Evolutionary conservation across 2,888 invertebrate genomes (phyloP).

Genomic region (Microplitis manilae): DNA sequence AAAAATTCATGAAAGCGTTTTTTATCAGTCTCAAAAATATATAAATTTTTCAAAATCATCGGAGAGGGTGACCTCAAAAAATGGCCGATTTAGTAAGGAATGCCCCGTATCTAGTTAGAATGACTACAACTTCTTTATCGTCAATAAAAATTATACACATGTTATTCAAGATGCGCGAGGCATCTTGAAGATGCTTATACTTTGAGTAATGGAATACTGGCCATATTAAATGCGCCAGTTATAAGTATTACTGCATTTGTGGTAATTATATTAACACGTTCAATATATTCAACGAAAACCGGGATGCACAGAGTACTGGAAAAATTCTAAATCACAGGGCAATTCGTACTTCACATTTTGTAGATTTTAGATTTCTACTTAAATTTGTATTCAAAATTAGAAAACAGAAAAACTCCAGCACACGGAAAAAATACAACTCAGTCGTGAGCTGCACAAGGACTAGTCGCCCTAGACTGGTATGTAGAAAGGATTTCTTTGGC

Average conservation of each 20-base stretch:
- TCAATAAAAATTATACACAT: not conserved
- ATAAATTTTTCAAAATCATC: too few relatives aligned
- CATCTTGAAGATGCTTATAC: constrained; percentile 10
- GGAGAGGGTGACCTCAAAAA: too few relatives aligned
- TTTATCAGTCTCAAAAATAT: too few relatives aligned
- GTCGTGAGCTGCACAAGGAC: too few relatives aligned
- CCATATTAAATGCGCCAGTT: not conserved
- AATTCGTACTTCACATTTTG: not conserved
- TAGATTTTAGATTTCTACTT: not conserved
- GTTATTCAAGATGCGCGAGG: constrained; percentile 12
- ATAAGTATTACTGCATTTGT: constrained; percentile 20
- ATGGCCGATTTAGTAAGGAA: too few relatives aligned
- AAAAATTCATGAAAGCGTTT: too few relatives aligned
- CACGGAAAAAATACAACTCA: too few relatives aligned
- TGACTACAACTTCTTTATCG: not conserved
- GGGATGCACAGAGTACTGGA: too few relatives aligned
- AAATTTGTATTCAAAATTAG: not conserved
- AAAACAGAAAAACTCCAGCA: too few relatives aligned
- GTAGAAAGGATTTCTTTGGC: too few relatives aligned
- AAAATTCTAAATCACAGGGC: not conserved
- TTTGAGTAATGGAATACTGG: constrained; percentile 2
- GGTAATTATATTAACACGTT: not conserved
- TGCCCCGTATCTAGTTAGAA: not conserved
- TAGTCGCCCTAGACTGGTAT: too few relatives aligned
- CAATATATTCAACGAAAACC: too few relatives aligned